These are phyloP conservation scores for Gallinago jamesoni DNA, from an alignment of 2,113 vertebrate species.

Conservation along the genomic window DNA sequence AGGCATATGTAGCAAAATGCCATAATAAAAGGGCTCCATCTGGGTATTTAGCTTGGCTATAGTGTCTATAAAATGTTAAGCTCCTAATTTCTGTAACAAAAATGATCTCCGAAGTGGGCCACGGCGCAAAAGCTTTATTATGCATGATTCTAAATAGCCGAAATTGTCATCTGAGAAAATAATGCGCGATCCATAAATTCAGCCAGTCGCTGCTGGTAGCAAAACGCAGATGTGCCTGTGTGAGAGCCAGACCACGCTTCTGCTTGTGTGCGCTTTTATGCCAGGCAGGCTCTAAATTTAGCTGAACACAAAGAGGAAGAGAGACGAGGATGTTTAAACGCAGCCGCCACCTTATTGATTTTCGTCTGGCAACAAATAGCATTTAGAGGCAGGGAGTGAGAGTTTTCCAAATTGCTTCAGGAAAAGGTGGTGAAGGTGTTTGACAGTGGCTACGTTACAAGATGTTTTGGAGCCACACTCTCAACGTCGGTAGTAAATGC, in stretches of 20 bases:
- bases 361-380: not conserved
- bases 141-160: not conserved
- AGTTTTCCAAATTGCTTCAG: not conserved
- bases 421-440: not conserved
- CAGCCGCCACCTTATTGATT: not conserved
- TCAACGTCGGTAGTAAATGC: not conserved
- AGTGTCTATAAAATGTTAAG: not conserved
- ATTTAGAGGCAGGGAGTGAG: not conserved
- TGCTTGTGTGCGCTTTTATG: not conserved
- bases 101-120: not conserved
- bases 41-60: not conserved
- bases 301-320: constrained; percentile 17
- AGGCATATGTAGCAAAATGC: not conserved
- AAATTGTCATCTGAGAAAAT: not conserved
- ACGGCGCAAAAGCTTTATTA: not conserved
- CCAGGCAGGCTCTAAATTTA: constrained; percentile 1
- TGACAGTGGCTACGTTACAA: not conserved
- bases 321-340: not conserved
- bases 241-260: not conserved
- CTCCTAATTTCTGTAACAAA: not conserved
- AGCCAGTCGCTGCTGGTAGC: not conserved
- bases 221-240: not conserved
- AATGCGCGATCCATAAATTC: not conserved
- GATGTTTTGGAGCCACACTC: not conserved
- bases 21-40: not conserved